These are phyloP conservation scores for Benthosema pterotum DNA, from an alignment of 2,797 vertebrate species.

Conservation along the genomic window DNA sequence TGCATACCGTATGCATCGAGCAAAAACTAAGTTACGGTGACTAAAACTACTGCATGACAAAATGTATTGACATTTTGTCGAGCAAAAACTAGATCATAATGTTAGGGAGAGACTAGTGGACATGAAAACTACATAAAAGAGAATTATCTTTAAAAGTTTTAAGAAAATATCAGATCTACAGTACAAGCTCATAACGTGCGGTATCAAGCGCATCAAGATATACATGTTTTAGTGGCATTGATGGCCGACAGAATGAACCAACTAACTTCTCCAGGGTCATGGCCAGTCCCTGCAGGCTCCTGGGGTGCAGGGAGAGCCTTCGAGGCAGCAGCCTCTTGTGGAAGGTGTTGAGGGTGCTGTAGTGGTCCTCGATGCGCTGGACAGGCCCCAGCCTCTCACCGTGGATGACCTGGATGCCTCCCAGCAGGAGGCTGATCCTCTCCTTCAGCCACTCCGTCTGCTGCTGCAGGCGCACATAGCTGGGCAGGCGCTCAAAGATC, in stretches of 20 bases:
- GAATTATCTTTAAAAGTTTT: too few relatives aligned
- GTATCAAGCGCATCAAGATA: too few relatives aligned
- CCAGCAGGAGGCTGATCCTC: constrained; percentile 88
- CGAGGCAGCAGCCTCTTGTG: constrained; percentile 80
- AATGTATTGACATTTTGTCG: too few relatives aligned
- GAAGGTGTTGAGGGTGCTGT: constrained; percentile 83
- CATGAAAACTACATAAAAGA: too few relatives aligned
- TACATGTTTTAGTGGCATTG: too few relatives aligned
- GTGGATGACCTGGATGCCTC: constrained; percentile 88
- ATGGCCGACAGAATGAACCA: constrained; percentile 13
- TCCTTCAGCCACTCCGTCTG: constrained; percentile 87
- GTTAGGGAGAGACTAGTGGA: too few relatives aligned
- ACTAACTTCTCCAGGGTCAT: constrained; percentile 90
- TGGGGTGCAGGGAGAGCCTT: constrained; percentile 84
- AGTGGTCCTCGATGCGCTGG: constrained; percentile 87
- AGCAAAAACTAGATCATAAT: too few relatives aligned
- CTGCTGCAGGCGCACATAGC: constrained; percentile 86
- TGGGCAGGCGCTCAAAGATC: constrained; percentile 89
- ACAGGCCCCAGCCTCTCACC: constrained; percentile 85
- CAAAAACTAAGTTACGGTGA: too few relatives aligned
- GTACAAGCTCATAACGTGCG: too few relatives aligned
- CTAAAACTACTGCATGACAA: too few relatives aligned
- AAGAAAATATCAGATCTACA: too few relatives aligned
- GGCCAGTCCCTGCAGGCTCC: constrained; percentile 87
- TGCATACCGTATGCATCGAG: too few relatives aligned